A percentile compares a stretch with the other conserved stretches of the same genome.
Evolutionary conservation across 1,140 invertebrate species (phyloP).

Genomic region (Protaetia brevitarsis): DNA sequence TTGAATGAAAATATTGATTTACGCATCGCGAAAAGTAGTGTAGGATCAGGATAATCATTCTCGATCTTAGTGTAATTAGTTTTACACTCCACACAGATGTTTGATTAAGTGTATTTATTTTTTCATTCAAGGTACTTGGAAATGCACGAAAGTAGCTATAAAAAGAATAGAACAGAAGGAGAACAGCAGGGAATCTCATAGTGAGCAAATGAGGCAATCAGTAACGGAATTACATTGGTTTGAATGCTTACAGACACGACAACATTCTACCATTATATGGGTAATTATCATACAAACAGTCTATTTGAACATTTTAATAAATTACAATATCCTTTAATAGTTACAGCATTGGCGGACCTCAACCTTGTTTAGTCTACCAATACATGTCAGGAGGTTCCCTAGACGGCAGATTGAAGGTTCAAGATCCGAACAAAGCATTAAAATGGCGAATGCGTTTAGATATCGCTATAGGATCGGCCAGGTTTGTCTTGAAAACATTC

Average conservation of each 20-base stretch:
- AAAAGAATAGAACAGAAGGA: slow-evolving; percentile 66
- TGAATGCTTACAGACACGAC: slow-evolving; percentile 84
- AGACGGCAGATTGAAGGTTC: slow-evolving; percentile 75
- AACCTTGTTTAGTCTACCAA: slow-evolving; percentile 90
- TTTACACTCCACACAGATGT: no score
- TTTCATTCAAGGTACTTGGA: slow-evolving; percentile 86
- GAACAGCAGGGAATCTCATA: slow-evolving; percentile 51
- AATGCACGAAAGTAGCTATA: slow-evolving; percentile 84
- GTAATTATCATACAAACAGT: slow-evolving; percentile 52
- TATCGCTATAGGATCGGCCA: slow-evolving; percentile 79
- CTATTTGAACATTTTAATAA: neutral
- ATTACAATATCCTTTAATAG: slow-evolving; percentile 41
- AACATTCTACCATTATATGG: slow-evolving; percentile 92
- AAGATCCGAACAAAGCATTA: slow-evolving; percentile 61
- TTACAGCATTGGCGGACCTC: slow-evolving; percentile 54
- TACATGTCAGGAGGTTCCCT: slow-evolving; percentile 90
- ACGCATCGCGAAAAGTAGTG: no score
- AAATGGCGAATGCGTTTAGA: slow-evolving; percentile 73
- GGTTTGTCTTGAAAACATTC: slow-evolving; percentile 13
- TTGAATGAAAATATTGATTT: no score
- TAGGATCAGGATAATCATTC: no score
- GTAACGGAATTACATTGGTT: slow-evolving; percentile 72
- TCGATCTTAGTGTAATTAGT: no score
- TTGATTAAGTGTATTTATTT: no score
- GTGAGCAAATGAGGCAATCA: slow-evolving; percentile 67